These are phyloP conservation scores for Coboldia fuscipes DNA, from an alignment of 1,140 invertebrate genomes.

Conservation along the genomic window DNA sequence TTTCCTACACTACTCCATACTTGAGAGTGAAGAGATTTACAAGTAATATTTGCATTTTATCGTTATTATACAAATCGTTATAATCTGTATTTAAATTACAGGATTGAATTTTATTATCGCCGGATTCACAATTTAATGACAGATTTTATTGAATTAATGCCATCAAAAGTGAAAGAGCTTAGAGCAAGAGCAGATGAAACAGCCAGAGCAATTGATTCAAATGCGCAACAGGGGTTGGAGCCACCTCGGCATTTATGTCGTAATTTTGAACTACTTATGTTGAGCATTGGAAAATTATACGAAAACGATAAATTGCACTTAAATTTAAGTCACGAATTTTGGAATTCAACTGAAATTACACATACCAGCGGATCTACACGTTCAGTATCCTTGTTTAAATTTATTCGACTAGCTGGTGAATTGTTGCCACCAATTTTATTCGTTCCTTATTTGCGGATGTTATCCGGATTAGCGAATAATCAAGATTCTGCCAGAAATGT, in stretches of 20 bases:
- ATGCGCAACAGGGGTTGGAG: slow-evolving; percentile 60
- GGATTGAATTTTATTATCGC: slow-evolving; percentile 46
- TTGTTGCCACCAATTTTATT: slow-evolving; percentile 67
- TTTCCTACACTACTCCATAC: slow-evolving; percentile 46
- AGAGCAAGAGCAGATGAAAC: slow-evolving; percentile 72
- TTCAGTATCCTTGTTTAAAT: slow-evolving; percentile 71
- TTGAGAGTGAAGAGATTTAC: slow-evolving; percentile 45
- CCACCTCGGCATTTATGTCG: slow-evolving; percentile 49
- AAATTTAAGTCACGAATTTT: slow-evolving; percentile 58
- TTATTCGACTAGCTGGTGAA: slow-evolving; percentile 71
- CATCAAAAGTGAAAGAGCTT: slow-evolving; percentile 56
- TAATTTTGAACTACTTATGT: slow-evolving; percentile 67
- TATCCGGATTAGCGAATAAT: slow-evolving; percentile 57
- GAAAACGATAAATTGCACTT: slow-evolving; percentile 46
- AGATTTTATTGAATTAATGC: slow-evolving; percentile 86
- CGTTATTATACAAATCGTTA: slow-evolving; percentile 6
- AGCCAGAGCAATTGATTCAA: slow-evolving; percentile 58
- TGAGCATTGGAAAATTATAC: slow-evolving; percentile 60
- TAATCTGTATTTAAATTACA: slow-evolving; percentile 4
- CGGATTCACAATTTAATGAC: slow-evolving; percentile 70
- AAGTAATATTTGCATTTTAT: slow-evolving; percentile 37
- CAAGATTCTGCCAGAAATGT: slow-evolving; percentile 51
- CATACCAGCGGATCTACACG: slow-evolving; percentile 24
- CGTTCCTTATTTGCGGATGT: slow-evolving; percentile 70
- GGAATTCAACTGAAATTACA: slow-evolving; percentile 40